Percentiles rank a stretch among this genome's conserved stretches.
Evolutionary conservation across 2,113 vertebrate species (phyloP).

Genomic region (Dolichotis patagonum): DNA sequence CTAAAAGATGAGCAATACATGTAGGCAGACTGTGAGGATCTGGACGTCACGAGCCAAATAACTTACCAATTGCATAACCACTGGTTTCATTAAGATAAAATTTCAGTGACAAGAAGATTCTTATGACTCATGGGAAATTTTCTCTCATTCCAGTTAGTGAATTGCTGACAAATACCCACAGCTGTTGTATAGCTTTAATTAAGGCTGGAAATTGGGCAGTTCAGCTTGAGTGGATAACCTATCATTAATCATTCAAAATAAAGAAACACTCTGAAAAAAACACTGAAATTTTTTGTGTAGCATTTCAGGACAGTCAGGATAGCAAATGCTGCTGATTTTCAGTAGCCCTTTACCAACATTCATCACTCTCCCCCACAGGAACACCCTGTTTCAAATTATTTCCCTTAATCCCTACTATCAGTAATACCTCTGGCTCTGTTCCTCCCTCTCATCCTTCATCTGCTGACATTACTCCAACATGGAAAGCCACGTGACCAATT

Average conservation of each 20-base stretch:
- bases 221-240: neutral
- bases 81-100: constrained; percentile 70
- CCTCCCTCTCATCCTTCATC: neutral
- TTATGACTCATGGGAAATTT: constrained; percentile 71
- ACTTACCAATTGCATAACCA: constrained; percentile 61
- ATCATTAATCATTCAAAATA: constrained; percentile 23
- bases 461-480: neutral
- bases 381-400: neutral
- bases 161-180: constrained; percentile 56
- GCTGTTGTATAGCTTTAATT: constrained; percentile 40
- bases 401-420: neutral
- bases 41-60: neutral
- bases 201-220: neutral
- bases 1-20: neutral
- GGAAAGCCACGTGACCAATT: neutral
- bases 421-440: neutral
- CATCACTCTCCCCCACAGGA: neutral
- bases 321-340: neutral
- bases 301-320: neutral
- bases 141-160: constrained; percentile 73
- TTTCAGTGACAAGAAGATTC: constrained; percentile 51
- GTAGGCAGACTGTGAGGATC: constrained; percentile 33
- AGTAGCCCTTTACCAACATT: neutral
- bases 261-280: neutral
- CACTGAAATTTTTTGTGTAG: neutral